Base-by-base conservation (phyloP, 2,888 invertebrate species). In the Amblyteles armatorius region DNA sequence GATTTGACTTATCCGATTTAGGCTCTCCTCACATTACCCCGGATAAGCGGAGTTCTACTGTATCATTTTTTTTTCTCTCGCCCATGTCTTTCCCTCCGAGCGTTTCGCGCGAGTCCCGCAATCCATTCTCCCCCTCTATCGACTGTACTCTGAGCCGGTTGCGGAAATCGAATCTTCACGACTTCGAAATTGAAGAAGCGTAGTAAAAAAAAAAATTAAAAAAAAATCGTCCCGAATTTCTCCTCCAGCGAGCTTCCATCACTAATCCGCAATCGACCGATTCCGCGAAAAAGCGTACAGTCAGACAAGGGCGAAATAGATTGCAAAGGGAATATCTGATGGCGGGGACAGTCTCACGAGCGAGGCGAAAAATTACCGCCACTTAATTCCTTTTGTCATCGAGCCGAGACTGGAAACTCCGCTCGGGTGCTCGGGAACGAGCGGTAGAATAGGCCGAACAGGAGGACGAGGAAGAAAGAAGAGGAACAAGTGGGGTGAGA, bases 341-440 rank as follows among this genome's bases (percentile, higher is more conserved):
- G 36, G 16, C 29, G 29, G 44, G 29, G 16, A 7, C 22, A 60
- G 74, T 80, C 26, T 57, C 65, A 71, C 65, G 76, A 72, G 44
- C 67, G 33, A 71, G n/a, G 33, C 63, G 72, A 52, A 68, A 81
- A 78, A 84, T 84, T 73, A 84, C 68, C 68, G 63, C 73, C 81
- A 73, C 73, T 81, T 78, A 78, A 68, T 7, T 77, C 60, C 83
- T 76, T 77, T 84, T 81, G 81, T 68, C 84, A 72, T 52, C 26
- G 60, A 71, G 57, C 68, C 50, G 40, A 50, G 50, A 40, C 19
- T 26, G 26, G 57, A 11, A 22, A 57, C 26, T 22, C 3, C 11
- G 48, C 19, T 36, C 60, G 29, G 67, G 33, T 16, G 48, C n/a
- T 74, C 63, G 22, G 57, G 11, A 0, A 13, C 22, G 26, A 57